Evolutionary conservation across 2,888 invertebrate species (phyloP).

Genomic region (Macrophya annulata): DNA sequence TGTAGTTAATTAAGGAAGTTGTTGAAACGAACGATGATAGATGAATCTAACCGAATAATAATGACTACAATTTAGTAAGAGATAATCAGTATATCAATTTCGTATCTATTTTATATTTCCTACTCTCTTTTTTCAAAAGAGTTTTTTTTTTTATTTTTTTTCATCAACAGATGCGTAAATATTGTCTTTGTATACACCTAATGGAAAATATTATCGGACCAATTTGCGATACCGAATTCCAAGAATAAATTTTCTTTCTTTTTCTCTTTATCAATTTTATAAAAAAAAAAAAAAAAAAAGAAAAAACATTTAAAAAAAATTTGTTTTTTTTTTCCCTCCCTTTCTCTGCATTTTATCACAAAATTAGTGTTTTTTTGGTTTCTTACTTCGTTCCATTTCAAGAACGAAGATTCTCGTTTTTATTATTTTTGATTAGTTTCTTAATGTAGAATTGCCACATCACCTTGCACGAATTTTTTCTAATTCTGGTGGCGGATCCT

Average conservation of each 20-base stretch:
- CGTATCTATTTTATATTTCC: conserved; percentile 8
- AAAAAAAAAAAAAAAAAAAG: too few relatives aligned
- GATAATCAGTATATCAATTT: background rate
- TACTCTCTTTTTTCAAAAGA: background rate
- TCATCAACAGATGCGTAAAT: conserved; percentile 2
- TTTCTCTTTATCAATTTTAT: background rate
- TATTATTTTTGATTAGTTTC: background rate
- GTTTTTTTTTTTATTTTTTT: too few relatives aligned
- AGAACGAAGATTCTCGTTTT: too few relatives aligned
- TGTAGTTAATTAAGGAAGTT: conserved; percentile 1
- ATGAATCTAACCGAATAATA: background rate
- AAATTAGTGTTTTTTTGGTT: too few relatives aligned
- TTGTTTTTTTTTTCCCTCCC: background rate
- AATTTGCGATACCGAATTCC: background rate
- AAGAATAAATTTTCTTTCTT: background rate
- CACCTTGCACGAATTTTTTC: background rate
- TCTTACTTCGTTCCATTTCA: too few relatives aligned
- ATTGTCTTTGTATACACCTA: background rate
- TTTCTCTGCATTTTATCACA: too few relatives aligned
- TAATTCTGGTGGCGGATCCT: conserved; percentile 53
- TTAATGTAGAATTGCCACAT: background rate
- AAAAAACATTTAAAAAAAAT: background rate
- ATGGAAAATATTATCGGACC: background rate
- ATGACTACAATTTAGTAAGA: background rate
- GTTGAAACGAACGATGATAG: conserved; percentile 9